Evolutionary conservation across 2,113 vertebrate genomes (phyloP).

Genomic region (Zeus faber): DNA sequence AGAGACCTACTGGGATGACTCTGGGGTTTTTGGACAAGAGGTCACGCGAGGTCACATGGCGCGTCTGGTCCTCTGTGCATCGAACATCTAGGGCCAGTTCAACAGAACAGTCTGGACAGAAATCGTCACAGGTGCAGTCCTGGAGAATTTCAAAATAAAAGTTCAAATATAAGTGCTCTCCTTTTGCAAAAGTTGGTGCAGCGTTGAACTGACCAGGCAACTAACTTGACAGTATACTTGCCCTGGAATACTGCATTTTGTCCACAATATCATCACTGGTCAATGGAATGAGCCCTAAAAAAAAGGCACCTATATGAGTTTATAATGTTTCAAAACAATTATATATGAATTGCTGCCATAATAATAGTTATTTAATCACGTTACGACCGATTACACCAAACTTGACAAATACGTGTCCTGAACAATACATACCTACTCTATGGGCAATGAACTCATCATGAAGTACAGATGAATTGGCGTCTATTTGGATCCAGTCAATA

Average conservation of each 20-base stretch:
- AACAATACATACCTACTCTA: slow-evolving; percentile 83
- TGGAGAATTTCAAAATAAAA: slow-evolving; percentile 46
- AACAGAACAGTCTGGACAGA: slow-evolving; percentile 94
- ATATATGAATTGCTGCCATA: not conserved
- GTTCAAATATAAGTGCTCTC: not conserved
- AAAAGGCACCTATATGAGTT: not conserved
- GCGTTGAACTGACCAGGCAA: not conserved
- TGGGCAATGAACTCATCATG: slow-evolving; percentile 97
- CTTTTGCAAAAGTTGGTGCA: too few species aligned
- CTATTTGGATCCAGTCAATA: slow-evolving; percentile 98
- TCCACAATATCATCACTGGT: slow-evolving; percentile 98
- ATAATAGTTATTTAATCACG: too few species aligned
- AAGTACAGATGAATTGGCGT: slow-evolving; percentile 97
- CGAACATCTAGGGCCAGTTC: slow-evolving; percentile 93
- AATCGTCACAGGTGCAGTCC: slow-evolving; percentile 97
- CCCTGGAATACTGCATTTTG: slow-evolving; percentile 95
- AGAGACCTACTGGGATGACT: slow-evolving; percentile 88
- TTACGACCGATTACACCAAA: too few species aligned
- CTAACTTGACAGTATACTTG: slow-evolving; percentile 44
- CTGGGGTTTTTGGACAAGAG: slow-evolving; percentile 94
- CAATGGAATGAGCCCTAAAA: slow-evolving; percentile 89
- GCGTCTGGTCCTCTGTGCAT: slow-evolving; percentile 95
- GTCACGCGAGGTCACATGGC: slow-evolving; percentile 92
- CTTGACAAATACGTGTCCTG: not conserved
- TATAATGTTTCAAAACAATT: not conserved